Evolutionary conservation across 2,888 invertebrate species (phyloP).

Genomic region (Platycheirus rosarum): DNA sequence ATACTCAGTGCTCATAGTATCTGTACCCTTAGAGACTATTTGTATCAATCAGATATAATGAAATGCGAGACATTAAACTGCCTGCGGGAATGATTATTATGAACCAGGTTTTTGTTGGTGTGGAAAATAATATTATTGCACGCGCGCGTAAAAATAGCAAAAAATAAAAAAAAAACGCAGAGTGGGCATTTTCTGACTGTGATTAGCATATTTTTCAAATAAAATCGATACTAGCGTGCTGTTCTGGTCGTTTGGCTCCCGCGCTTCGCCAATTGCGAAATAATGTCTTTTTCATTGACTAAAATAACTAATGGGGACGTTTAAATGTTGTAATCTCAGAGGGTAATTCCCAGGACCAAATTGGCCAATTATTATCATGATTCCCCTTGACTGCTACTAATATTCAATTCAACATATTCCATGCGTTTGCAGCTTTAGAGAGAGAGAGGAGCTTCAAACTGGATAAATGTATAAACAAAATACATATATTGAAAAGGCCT

Average conservation of each 20-base stretch:
- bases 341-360: conserved; percentile 65
- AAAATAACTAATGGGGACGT: conserved; percentile 60
- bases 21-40: conserved; percentile 34
- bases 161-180: no score
- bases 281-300: conserved; percentile 63
- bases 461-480: neutral
- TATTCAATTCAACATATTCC: conserved; percentile 66
- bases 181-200: conserved; percentile 4
- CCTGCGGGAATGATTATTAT: conserved; percentile 28
- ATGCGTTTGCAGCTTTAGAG: conserved; percentile 35
- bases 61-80: conserved; percentile 9
- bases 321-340: conserved; percentile 64
- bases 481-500: conserved; percentile 38
- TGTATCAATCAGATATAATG: conserved; percentile 40
- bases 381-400: conserved; percentile 58
- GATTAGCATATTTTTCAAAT: conserved; percentile 52
- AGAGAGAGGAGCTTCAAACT: neutral
- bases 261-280: conserved; percentile 11
- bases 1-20: no score
- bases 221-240: conserved; percentile 18
- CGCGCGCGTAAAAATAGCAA: conserved; percentile 12
- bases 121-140: conserved; percentile 5
- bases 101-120: conserved; percentile 15
- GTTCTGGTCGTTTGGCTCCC: neutral
- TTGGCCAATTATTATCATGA: conserved; percentile 69